Evolutionary conservation across 2,113 vertebrate species (phyloP).

Genomic region (Strigops habroptila): DNA sequence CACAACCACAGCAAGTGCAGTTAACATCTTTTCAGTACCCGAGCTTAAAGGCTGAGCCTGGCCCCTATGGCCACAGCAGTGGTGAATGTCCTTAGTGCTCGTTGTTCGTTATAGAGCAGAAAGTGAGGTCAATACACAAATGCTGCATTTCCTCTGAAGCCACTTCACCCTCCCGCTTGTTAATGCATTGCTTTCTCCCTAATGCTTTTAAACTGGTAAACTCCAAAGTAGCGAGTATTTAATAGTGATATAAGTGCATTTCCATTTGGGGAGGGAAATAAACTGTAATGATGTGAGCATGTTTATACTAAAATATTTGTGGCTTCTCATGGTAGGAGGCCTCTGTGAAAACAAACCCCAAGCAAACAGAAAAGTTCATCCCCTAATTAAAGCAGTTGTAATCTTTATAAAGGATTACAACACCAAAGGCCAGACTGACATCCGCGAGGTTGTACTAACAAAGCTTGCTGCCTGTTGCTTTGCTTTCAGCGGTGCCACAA

Average conservation of each 20-base stretch:
- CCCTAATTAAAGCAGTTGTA: neutral
- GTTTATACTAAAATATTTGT: slow-evolving; percentile 4
- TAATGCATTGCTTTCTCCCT: neutral
- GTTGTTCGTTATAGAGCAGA: neutral
- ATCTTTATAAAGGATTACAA: neutral
- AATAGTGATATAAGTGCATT: neutral
- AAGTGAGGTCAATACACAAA: neutral
- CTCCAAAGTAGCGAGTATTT: neutral
- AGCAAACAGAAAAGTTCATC: neutral
- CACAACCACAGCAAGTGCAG: neutral
- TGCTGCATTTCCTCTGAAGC: neutral
- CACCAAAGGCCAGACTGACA: neutral
- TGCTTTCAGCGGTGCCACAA: neutral
- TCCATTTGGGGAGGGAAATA: neutral
- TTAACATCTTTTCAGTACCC: neutral
- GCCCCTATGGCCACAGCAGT: accelerated
- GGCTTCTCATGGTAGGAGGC: slow-evolving; percentile 6
- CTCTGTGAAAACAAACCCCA: neutral
- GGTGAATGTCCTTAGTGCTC: neutral
- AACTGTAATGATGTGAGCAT: neutral
- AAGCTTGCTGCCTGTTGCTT: neutral
- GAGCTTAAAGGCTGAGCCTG: neutral
- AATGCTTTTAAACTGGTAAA: neutral
- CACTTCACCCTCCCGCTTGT: neutral
- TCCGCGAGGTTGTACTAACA: neutral